phyloP scores from a whole-genome alignment of 92 coral and sea anemone species.

The Palythoa grandis region DNA sequence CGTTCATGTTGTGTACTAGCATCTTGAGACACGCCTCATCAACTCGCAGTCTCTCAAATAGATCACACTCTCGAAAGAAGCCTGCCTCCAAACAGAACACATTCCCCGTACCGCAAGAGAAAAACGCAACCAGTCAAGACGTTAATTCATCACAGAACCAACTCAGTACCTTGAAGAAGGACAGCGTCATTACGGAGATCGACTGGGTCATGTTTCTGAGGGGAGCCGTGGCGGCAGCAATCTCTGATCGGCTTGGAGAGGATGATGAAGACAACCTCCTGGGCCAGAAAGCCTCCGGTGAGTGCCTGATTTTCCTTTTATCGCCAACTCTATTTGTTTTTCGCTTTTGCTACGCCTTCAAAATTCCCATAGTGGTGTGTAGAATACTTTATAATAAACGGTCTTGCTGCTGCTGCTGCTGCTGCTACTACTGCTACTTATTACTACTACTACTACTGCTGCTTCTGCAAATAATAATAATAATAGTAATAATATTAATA shows the following conservation, averaged over 20 bases:
- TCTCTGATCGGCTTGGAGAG: slow-evolving; percentile 75
- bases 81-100: background rate
- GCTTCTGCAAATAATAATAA: no score
- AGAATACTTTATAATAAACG: no score
- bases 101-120: background rate
- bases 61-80: background rate
- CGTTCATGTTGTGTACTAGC: slow-evolving; percentile 87
- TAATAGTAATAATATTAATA: no score
- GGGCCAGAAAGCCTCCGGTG: slow-evolving; percentile 13
- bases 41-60: background rate
- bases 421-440: no score
- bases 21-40: slow-evolving; percentile 69
- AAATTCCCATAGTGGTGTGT: no score
- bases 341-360: background rate
- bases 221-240: slow-evolving; percentile 87
- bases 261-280: slow-evolving; percentile 56
- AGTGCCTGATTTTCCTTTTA: background rate
- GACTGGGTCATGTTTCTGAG: slow-evolving; percentile 94
- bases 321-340: background rate
- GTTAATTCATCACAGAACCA: background rate
- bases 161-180: background rate
- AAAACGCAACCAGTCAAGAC: background rate
- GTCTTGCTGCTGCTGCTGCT: no score
- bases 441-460: no score
- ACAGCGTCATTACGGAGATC: slow-evolving; percentile 57